phyloP scores from a whole-genome alignment of 2,797 vertebrate species.

The Geotrypetes seraphini region DNA sequence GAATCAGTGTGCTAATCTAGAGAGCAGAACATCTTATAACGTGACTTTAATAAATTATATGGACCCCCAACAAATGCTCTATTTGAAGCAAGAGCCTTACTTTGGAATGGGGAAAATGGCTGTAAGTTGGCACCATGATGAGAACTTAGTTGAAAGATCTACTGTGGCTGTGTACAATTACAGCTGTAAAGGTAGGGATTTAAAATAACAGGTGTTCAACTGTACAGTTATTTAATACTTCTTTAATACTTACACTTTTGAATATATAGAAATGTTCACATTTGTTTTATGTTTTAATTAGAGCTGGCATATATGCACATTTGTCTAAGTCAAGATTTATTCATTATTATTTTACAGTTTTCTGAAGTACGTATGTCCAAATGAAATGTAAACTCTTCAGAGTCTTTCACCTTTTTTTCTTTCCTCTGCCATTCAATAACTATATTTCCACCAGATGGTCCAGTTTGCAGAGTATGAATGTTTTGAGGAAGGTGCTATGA shows the following conservation, averaged over 20 bases:
- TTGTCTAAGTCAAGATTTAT: not conserved
- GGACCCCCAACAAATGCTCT: constrained; percentile 79
- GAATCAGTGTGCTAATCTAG: constrained; percentile 5
- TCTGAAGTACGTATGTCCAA: no score
- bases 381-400: no score
- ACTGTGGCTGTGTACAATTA: constrained; percentile 90
- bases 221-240: no score
- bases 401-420: constrained; percentile 1
- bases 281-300: no score
- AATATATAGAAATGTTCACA: no score
- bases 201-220: no score
- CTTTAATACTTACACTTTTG: no score
- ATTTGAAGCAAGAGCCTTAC: constrained; percentile 90
- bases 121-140: constrained; percentile 95
- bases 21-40: constrained; percentile 63
- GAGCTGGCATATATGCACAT: not conserved
- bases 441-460: constrained; percentile 1
- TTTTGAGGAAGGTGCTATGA: constrained; percentile 12
- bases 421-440: not conserved
- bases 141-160: constrained; percentile 81
- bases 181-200: constrained; percentile 64
- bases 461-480: constrained; percentile 3
- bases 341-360: no score
- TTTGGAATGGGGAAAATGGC: constrained; percentile 97
- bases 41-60: constrained; percentile 93